Evolutionary conservation across 2,113 vertebrate species (phyloP).

Genomic region (Mirza zaza): DNA sequence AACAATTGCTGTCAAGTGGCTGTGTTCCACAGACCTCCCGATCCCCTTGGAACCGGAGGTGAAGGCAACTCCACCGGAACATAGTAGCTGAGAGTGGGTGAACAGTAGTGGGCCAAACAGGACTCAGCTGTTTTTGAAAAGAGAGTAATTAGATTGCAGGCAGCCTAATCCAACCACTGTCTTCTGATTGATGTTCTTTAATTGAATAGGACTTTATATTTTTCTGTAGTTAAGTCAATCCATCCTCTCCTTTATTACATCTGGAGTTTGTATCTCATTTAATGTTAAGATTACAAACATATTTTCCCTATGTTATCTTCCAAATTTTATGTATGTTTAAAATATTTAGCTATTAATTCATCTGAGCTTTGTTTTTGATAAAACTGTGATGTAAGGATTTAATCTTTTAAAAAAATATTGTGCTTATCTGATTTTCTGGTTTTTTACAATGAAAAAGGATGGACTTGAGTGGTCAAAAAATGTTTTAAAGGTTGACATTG

Average conservation of each 20-base stretch:
- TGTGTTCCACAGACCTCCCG: background rate
- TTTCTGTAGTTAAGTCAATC: background rate
- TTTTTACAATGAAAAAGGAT: background rate
- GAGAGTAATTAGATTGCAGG: background rate
- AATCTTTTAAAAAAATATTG: background rate
- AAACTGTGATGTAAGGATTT: background rate
- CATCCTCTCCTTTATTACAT: background rate
- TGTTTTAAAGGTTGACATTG: background rate
- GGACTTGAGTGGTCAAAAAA: background rate
- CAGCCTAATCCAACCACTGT: background rate
- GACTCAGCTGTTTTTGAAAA: background rate
- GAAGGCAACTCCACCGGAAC: background rate
- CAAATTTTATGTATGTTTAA: background rate
- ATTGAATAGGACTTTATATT: background rate
- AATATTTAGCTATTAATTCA: slow-evolving; percentile 20
- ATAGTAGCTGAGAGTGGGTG: background rate
- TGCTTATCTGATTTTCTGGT: background rate
- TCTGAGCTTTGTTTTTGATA: slow-evolving; percentile 1
- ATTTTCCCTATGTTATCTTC: background rate
- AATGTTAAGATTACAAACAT: slow-evolving; percentile 3
- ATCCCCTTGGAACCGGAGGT: background rate
- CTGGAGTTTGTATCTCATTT: background rate
- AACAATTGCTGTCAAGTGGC: background rate
- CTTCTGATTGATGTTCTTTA: background rate
- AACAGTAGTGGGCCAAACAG: background rate